A percentile compares a stretch with the other conserved stretches of the same genome.
Conservation (phyloP, 2,888 invertebrate genomes). For the Drosophila meridionalis region DNA sequence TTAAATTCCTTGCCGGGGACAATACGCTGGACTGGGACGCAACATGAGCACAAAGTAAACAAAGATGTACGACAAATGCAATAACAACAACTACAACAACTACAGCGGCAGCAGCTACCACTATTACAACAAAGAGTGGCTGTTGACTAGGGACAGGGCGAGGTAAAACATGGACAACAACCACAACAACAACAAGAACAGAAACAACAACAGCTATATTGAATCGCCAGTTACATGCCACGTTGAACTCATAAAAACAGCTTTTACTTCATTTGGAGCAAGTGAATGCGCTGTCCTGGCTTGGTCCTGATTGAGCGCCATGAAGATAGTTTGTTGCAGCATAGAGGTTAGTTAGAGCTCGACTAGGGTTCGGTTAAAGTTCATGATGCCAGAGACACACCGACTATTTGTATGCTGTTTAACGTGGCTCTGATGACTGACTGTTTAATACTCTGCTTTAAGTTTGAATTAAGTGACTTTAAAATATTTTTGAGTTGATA, state of each 20-base stretch:
- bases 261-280: conserved; percentile 59
- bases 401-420: not conserved
- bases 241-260: conserved; percentile 65
- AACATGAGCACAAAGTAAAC: conserved; percentile 71
- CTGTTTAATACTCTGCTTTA: not conserved
- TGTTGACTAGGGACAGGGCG: not conserved
- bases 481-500: too few relatives aligned
- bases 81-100: conserved; percentile 32
- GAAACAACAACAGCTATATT: conserved; percentile 9
- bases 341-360: conserved; percentile 4
- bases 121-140: conserved; percentile 15
- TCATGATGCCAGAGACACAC: conserved; percentile 2
- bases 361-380: not conserved
- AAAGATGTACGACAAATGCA: conserved; percentile 72
- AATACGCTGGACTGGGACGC: conserved; percentile 33
- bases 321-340: conserved; percentile 1
- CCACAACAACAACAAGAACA: conserved; percentile 1
- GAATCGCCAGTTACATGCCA: conserved; percentile 52
- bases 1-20: conserved; percentile 65
- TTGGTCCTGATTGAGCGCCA: conserved; percentile 3
- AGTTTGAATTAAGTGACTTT: not conserved
- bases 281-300: conserved; percentile 15
- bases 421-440: not conserved
- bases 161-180: conserved; percentile 2
- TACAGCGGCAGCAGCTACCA: conserved; percentile 12